A percentile compares a stretch with the other conserved stretches of the same genome.
These are phyloP conservation scores for Callithrix jacchus DNA, from an alignment of 2,113 vertebrate species.

Conservation along the genomic window DNA sequence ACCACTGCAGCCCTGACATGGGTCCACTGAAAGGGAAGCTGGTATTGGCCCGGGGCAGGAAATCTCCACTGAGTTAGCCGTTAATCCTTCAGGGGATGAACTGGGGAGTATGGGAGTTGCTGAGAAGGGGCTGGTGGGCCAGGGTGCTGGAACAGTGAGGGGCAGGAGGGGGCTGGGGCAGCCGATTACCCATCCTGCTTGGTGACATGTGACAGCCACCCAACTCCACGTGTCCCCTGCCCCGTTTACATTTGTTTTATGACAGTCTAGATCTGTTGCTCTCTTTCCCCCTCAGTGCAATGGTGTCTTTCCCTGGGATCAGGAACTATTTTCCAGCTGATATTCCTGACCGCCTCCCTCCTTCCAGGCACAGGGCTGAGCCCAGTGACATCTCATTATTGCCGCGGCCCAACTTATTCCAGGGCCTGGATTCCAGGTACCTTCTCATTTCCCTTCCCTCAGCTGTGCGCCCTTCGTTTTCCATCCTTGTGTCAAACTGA, in stretches of 20 bases:
- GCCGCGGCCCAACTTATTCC: not conserved
- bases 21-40: not conserved
- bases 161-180: not conserved
- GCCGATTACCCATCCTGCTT: not conserved
- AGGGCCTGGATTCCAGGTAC: no score
- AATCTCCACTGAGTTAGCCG: not conserved
- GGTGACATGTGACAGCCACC: not conserved
- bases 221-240: not conserved
- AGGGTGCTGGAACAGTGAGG: not conserved
- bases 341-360: not conserved
- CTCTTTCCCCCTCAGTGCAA: rapidly evolving
- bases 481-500: not conserved
- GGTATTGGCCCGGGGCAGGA: not conserved
- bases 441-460: not conserved
- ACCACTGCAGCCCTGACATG: no score
- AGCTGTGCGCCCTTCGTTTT: not conserved
- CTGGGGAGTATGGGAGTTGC: not conserved
- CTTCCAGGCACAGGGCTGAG: not conserved
- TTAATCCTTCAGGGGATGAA: not conserved
- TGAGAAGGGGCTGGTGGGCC: not conserved
- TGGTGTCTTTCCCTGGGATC: not conserved
- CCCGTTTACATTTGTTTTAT: not conserved
- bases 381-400: not conserved
- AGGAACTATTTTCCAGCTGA: not conserved
- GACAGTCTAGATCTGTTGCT: not conserved